Evolutionary conservation across 2,888 invertebrate species (phyloP).

Genomic region (Stenodema calcarata): DNA sequence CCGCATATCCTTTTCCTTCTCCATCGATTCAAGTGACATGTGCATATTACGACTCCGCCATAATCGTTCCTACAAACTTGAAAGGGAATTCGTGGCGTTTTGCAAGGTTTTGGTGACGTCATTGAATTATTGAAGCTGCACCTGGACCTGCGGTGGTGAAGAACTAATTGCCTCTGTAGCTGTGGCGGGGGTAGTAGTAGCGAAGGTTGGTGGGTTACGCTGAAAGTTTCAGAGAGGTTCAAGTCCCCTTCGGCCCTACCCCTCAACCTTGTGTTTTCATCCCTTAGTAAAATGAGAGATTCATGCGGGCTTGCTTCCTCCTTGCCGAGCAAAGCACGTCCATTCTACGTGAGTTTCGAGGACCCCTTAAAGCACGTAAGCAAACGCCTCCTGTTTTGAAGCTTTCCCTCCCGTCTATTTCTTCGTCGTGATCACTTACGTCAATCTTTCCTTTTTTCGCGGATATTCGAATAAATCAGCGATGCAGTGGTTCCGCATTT

Average conservation of each 20-base stretch:
- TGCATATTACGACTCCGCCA: too few relatives aligned
- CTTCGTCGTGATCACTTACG: neutral
- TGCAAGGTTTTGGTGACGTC: neutral
- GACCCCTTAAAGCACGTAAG: conserved; percentile 39
- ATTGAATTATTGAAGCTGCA: conserved; percentile 13
- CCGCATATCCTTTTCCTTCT: too few relatives aligned
- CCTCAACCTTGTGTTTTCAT: conserved; percentile 6
- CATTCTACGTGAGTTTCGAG: conserved; percentile 35
- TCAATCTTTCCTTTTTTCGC: neutral
- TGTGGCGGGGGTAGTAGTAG: neutral
- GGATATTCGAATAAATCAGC: too few relatives aligned
- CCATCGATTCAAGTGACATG: too few relatives aligned
- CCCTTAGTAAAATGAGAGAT: conserved; percentile 45
- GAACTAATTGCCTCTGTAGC: conserved; percentile 12
- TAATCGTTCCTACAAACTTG: neutral
- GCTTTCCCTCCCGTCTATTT: neutral
- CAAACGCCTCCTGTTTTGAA: conserved; percentile 35
- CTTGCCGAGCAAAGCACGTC: conserved; percentile 33
- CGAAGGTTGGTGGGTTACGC: neutral
- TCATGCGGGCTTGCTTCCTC: conserved; percentile 36
- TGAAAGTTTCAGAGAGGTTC: conserved; percentile 35
- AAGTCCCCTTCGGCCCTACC: neutral
- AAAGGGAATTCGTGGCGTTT: neutral
- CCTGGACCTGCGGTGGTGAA: neutral
- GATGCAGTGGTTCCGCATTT: too few relatives aligned